Evolutionary conservation across 2,888 invertebrate species (phyloP), one percentile per base, ranked within the genome.

Genomic region (Caenorhabditis uteleia): DNA sequence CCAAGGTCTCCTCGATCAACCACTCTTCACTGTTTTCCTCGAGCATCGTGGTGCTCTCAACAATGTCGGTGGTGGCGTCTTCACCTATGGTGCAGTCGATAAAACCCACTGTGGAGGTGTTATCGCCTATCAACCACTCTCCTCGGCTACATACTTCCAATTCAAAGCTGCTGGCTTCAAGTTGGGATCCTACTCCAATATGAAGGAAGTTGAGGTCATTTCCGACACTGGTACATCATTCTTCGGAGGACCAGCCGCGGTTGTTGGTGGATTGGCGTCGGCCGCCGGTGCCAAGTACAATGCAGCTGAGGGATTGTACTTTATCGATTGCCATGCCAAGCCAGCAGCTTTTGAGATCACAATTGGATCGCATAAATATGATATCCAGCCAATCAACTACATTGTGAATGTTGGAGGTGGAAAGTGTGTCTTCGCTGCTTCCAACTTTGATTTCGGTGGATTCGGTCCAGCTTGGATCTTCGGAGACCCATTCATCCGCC

Each of bases 161-260:
- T 77, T 75, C 69, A 71, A 64, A 34, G 73, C 62, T 18, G 61
- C 65, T 25, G 57, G 51, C 33, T 66, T 67, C 44, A 57, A 40
- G 36, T n/a, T 64, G 31, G 73, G 68, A 34, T 50, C 54, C 43
- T 74, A 74, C 51, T 44, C 21, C 38, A 57, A 49, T 20, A 38
- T 25, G 38, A 60, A 62, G 49, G 74, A 69, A 44, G 70, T 61
- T 58, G 67, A 75, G 51, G 72, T 73, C 29, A 75, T 75, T 57
- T 75, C 75, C 46, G 75, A 72, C 48, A 75, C 75, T 12, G 72
- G 75, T 40, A 72, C 74, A 7, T 72, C 74, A 1, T 49, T 74
- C 36, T 66, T 74, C 61, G 70, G 67, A 57, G 74, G 61, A 50
- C 72, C 72, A 42, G 53, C 57, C 31, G 57, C 66, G 27, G 46